Conservation (phyloP, 1,140 invertebrate genomes). For the honey bee (Apis mellifera) region Amel_HAv3.1 CM009936.2:2936001-2936500, state of each 20-base stretch:
- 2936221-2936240: background rate
- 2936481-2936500: no score
- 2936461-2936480: background rate
- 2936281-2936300: no score
- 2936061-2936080: background rate
- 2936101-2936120: no score
- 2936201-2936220: no score
- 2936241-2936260: background rate
- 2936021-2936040: background rate
- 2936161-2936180: no score
- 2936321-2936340: no score
- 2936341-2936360: no score
- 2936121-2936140: no score
- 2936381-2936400: background rate
- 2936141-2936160: no score
- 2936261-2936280: background rate
- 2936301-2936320: no score
- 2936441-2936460: background rate
- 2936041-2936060: background rate
- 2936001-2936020: no score
- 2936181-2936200: background rate
- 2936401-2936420: constrained; percentile 18
- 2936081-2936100: no score
- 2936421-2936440: constrained; percentile 15
- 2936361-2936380: background rate